phyloP scores from a whole-genome alignment of 30 jellyfish, hydroid and myxozoan genomes.

The Turritopsis dohrnii region DNA sequence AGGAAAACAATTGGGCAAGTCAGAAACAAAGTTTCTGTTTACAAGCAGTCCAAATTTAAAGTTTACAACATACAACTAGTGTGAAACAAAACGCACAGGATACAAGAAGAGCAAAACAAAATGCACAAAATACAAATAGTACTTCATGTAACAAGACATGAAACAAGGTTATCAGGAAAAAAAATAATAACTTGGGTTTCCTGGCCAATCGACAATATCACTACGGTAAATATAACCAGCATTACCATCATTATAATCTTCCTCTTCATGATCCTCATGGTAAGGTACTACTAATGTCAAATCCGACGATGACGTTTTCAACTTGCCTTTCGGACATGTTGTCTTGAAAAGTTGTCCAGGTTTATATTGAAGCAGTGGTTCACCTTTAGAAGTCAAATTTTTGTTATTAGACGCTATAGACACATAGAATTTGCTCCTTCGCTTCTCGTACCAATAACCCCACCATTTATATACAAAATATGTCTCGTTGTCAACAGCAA shows the following conservation, averaged over 20 bases:
- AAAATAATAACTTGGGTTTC: not conserved
- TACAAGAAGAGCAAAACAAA: no score
- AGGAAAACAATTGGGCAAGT: no score
- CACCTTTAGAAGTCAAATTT: not conserved
- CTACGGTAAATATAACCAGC: not conserved
- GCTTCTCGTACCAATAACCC: not conserved
- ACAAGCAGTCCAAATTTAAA: no score
- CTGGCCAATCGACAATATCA: slow-evolving; percentile 1
- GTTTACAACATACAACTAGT: no score
- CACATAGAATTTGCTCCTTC: not conserved
- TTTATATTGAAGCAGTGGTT: no score
- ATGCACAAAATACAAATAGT: no score
- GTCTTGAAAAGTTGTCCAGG: not conserved
- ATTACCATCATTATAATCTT: no score
- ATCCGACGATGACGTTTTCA: not conserved
- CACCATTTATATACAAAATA: not conserved
- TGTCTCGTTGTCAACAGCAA: not conserved
- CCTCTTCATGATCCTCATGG: not conserved
- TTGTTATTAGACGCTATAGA: not conserved
- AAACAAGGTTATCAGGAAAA: not conserved
- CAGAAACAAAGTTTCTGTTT: no score
- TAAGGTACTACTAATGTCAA: not conserved
- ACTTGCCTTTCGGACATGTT: not conserved
- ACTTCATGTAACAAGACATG: not conserved
- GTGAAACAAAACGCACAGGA: no score